Conservation (phyloP, 2,888 invertebrate species). For the Stegana nigrithorax region DNA sequence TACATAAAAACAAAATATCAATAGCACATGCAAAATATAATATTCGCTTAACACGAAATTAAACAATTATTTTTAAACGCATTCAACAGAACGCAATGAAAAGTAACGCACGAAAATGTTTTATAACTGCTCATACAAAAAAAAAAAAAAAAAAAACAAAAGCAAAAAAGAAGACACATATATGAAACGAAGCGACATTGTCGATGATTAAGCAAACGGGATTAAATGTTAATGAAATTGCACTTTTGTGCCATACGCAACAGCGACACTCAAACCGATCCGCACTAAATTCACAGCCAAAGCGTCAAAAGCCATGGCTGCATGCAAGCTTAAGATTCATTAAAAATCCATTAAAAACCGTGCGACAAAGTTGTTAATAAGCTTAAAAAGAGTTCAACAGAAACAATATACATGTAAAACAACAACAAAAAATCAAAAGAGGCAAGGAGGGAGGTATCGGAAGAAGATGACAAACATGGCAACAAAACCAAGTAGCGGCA, state of each 20-base stretch:
- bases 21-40: neutral
- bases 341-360: slow-evolving; percentile 9
- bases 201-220: slow-evolving; percentile 38
- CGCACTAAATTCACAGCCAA: neutral
- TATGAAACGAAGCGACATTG: neutral
- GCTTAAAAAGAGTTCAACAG: neutral
- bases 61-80: neutral
- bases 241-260: no score
- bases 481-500: no score
- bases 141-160: neutral
- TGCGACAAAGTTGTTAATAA: slow-evolving; percentile 11
- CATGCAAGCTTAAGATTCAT: slow-evolving; percentile 1
- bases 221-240: slow-evolving; percentile 52
- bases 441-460: no score
- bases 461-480: neutral
- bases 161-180: neutral
- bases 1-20: neutral
- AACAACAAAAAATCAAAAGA: neutral
- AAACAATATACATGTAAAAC: neutral
- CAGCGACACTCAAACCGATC: no score
- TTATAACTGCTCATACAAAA: no score
- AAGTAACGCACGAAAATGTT: no score
- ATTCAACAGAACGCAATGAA: neutral
- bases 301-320: neutral
- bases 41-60: slow-evolving; percentile 7